Evolutionary conservation across 2,888 invertebrate genomes (phyloP), one percentile per base, ranked within the genome.

Genomic region (Axea sp.): DNA sequence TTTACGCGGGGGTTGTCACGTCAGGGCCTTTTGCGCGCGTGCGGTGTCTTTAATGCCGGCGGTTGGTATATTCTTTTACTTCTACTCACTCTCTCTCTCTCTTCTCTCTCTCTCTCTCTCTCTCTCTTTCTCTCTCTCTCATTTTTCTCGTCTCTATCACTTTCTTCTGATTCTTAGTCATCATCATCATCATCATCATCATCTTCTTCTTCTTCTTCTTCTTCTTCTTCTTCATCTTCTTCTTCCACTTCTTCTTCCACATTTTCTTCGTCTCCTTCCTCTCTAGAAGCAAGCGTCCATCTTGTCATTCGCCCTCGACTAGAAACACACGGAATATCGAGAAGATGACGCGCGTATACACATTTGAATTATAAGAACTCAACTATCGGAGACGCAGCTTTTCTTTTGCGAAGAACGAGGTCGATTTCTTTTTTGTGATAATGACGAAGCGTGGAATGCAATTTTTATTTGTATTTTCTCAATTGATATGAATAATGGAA

Each of bases 61-160:
- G 79, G 80, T 80, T 76, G 75, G 75, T 76, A 76, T 76, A 55
- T 68, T 53, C 62, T 59, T 64, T 47, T 12, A 39, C 37, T 68
- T 39, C 60, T 60, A 60, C 35, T 76, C 59, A 55, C 12, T 14
- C 28, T 30, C 17, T 45, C 31, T 60, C 22, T 53, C 24, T 14
- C 37, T 35, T 35, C 15, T n/a, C 6, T 22, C 8, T 8, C 9
- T 41, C 9, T 11, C 15, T 19, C 14, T 12, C 22, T 11, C 2
- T n/a, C n/a, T n/a, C 8, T 7, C 49, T 33, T 14, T 1, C 49
- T 33, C 45, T 6, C n/a, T 19, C 41, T 12, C 17, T 19, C n/a
- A n/a, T 55, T 17, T 14, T 28, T 60, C 35, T 62, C 47, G 59
- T 37, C 53, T 30, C 55, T 35, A 22, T 49, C 49, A 51, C 49